A percentile compares a stretch with the other conserved stretches of the same genome.
Evolutionary conservation across 2,113 vertebrate genomes (phyloP).

Genomic region (Platysternon megacephalum): DNA sequence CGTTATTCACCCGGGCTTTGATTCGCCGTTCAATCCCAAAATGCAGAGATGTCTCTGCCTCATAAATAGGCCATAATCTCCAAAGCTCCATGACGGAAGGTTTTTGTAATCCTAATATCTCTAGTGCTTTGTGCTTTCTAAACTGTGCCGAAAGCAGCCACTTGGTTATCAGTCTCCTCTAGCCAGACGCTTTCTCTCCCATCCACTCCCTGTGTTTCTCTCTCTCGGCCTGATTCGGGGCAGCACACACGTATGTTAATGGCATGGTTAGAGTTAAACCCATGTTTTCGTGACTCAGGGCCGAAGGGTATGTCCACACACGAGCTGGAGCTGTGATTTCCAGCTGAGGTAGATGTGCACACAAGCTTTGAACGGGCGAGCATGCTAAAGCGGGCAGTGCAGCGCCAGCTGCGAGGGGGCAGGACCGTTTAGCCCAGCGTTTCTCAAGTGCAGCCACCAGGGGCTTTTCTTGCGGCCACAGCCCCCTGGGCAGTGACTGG

Average conservation of each 20-base stretch:
- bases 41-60: not conserved
- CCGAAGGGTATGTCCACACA: not conserved
- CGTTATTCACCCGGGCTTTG: not conserved
- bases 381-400: too few relatives aligned
- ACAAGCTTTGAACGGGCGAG: not conserved
- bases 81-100: not conserved
- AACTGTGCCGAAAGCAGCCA: not conserved
- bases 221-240: constrained; percentile 38
- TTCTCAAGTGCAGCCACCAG: too few relatives aligned
- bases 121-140: not conserved
- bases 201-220: not conserved
- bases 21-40: not conserved
- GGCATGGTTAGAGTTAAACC: constrained; percentile 52
- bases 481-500: too few relatives aligned
- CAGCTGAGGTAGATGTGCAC: not conserved
- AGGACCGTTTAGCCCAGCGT: too few relatives aligned
- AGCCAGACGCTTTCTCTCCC: not conserved
- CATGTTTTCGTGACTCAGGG: not conserved
- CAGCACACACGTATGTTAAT: not conserved
- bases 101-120: constrained; percentile 1
- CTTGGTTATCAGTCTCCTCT: not conserved
- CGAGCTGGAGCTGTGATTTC: not conserved
- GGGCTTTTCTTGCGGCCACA: too few relatives aligned
- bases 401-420: too few relatives aligned
- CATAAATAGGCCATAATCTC: not conserved